Evolutionary conservation across 2,113 vertebrate genomes (phyloP).

Genomic region (Macrotis lagotis): DNA sequence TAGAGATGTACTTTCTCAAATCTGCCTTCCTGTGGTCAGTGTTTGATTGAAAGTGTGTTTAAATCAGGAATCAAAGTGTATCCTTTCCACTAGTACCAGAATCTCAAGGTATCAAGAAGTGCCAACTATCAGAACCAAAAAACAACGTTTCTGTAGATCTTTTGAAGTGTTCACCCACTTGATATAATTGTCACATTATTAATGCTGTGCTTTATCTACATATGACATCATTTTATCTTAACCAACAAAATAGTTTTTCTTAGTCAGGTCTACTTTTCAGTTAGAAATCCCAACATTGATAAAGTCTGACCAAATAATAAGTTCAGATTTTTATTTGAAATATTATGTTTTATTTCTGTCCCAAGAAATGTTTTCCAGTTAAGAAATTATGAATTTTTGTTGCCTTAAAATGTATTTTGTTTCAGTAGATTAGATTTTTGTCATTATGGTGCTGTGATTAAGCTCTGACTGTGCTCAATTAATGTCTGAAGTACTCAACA

Average conservation of each 20-base stretch:
- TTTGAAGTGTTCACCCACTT: background rate
- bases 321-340: background rate
- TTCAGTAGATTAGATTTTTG: slow-evolving; percentile 62
- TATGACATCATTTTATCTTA: background rate
- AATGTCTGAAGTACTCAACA: slow-evolving; percentile 68
- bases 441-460: slow-evolving; percentile 53
- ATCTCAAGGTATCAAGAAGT: background rate
- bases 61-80: background rate
- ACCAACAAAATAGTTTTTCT: background rate
- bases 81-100: background rate
- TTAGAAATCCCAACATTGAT: background rate
- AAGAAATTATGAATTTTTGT: slow-evolving; percentile 28
- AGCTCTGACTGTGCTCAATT: slow-evolving; percentile 67
- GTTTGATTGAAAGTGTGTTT: background rate
- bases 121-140: background rate
- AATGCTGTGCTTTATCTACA: background rate
- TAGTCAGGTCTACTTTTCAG: background rate
- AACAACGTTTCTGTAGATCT: background rate
- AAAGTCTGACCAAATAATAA: background rate
- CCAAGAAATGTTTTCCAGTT: slow-evolving; percentile 33
- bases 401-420: background rate
- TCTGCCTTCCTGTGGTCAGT: background rate
- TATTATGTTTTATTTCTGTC: background rate
- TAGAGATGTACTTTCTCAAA: background rate
- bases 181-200: background rate